Conservation (phyloP, 2,888 invertebrate genomes). For the Cataglyphis rosenhaueri region DNA sequence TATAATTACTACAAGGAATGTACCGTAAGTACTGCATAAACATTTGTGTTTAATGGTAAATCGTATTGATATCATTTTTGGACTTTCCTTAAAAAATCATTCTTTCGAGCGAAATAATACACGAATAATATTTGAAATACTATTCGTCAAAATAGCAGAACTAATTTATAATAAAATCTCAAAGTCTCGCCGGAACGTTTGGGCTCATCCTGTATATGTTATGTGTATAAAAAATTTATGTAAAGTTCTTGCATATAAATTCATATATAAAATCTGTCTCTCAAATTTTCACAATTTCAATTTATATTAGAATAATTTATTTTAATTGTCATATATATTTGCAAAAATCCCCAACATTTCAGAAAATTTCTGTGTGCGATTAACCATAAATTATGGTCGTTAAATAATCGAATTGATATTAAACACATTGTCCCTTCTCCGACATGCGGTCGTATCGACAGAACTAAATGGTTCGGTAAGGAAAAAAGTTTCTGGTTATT, state of each 20-base stretch:
- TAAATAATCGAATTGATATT: slow-evolving; percentile 54
- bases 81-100: background rate
- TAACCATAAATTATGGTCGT: background rate
- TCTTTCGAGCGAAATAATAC: background rate
- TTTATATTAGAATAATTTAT: slow-evolving; percentile 18
- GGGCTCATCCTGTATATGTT: too few species aligned
- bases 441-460: slow-evolving; percentile 45
- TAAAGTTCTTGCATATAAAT: background rate
- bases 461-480: slow-evolving; percentile 28
- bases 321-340: background rate
- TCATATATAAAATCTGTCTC: background rate
- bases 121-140: background rate
- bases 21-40: too few species aligned
- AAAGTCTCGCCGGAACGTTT: too few species aligned
- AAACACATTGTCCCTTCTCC: slow-evolving; percentile 9
- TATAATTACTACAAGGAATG: too few species aligned
- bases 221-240: background rate
- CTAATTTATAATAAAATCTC: slow-evolving; percentile 13
- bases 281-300: background rate
- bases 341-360: background rate
- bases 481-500: slow-evolving; percentile 69
- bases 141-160: background rate
- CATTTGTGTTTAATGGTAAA: too few species aligned
- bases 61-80: too few species aligned
- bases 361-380: background rate